Evolutionary conservation across 2,113 vertebrate species (phyloP), one percentile per base, ranked within the genome.

Genomic region (Ophiodon elongatus): DNA sequence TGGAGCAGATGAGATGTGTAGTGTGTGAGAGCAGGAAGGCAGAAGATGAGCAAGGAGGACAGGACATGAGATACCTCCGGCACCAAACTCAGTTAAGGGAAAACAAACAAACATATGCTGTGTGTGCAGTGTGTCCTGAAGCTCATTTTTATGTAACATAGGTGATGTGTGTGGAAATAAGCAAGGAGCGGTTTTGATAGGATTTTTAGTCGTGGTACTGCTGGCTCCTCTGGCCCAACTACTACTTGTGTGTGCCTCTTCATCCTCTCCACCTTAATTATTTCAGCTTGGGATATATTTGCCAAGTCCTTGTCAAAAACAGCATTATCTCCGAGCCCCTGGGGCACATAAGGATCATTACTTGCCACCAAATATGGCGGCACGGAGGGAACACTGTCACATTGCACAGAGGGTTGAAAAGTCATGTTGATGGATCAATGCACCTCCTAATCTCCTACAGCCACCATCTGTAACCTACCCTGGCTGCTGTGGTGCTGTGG

Each of bases 51-150:
- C 76, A 71, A 52, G 73, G 67, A 88, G 79, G 77, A 74, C 71
- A 92, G 84, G 71, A 88, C 89, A 87, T 78, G 67, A 85, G 74
- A 78, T 89, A 92, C 93, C 90, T 88, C 91, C 69, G 88, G 89
- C 86, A 85, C 76, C 64, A 64, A 85, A 77, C 77, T 72, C 84
- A 76, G 76, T 78, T 86, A 74, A 73, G 73, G 80, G 77, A 43
- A 82, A 89, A 85, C 66, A 81, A 88, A 65, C n/a, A 88, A 86
- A 83, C 90, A 93, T 92, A 91, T 92, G 90, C 63, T 80, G 65
- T 37, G 31, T 82, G 76, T 82, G 68, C 73, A 88, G 73, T 84
- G 84, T 83, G 84, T 87, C 87, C 88, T 80, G 74, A 80, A 90
- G 88, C 87, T 82, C 47, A 35, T 79, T 64, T 33, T 92, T 92